Conservation (phyloP, 2,888 invertebrate genomes). For the Bugula neritina region DNA sequence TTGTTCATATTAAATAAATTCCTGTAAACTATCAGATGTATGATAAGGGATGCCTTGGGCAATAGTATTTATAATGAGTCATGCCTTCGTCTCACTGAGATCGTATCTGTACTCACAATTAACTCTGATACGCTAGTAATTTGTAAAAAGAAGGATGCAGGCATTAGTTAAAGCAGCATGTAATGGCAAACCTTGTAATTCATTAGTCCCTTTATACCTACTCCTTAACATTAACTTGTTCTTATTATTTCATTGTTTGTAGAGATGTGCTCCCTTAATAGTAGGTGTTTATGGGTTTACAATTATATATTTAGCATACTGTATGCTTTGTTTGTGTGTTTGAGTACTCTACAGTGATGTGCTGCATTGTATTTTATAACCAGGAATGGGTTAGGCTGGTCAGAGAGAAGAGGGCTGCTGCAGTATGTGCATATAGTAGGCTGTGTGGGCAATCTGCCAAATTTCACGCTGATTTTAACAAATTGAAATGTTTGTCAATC, state of each 20-base stretch:
- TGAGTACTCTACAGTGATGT: neutral
- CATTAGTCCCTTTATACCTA: neutral
- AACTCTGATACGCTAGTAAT: too few relatives aligned
- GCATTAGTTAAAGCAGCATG: too few relatives aligned
- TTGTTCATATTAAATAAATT: too few relatives aligned
- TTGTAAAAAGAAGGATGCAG: too few relatives aligned
- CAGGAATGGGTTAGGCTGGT: conserved; percentile 17
- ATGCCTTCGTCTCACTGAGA: too few relatives aligned
- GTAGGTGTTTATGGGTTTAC: neutral
- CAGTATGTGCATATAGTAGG: conserved; percentile 3
- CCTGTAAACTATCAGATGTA: too few relatives aligned
- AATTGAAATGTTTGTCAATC: too few relatives aligned
- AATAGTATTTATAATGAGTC: too few relatives aligned
- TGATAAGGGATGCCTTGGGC: too few relatives aligned
- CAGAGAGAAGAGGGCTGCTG: neutral
- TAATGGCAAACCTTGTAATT: neutral
- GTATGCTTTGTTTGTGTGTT: neutral
- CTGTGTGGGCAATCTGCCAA: neutral
- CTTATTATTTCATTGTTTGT: neutral
- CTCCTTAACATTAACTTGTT: neutral
- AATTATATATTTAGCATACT: neutral
- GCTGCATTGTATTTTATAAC: neutral
- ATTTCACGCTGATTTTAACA: too few relatives aligned
- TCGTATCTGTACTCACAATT: too few relatives aligned
- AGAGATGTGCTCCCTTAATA: neutral